Base-by-base conservation (phyloP, 2,797 vertebrate genomes). In the Fistularia tabacaria region DNA sequence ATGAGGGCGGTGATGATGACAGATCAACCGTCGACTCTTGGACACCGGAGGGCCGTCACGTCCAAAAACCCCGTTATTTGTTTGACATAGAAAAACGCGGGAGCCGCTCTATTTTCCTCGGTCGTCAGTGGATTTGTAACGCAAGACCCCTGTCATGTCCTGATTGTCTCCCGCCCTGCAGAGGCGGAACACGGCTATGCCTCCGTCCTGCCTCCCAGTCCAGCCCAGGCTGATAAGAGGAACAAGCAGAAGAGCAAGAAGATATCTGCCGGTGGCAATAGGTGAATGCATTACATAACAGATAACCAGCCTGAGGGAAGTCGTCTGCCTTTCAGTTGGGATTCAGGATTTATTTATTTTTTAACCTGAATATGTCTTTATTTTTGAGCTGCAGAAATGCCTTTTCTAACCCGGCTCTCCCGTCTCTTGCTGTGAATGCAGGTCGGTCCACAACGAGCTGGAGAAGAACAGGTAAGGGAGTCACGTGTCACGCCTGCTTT, bases 181-280 rank as follows among this genome's bases (percentile, higher is more conserved):
- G 95, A 94, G 73, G 94, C 94, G 3, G 96, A 98, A 72, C 95
- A 98, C 55, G 95, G 95, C 0, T 98, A 98, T 38, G 96, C 96
- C 11, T 95, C 94, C 3, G 72, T 91, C 11, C 85, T 82, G 53
- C 94, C 92, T 10, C 85, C 88, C 65, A 88, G 84, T 36, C 81
- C 89, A 38, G 81, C 70, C 14, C 68, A 74, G 0, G 77, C 85
- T 7, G 85, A 87, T 36, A 87, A 90, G 75, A 88, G 83, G 57
- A 92, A 69, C 78, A 91, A 90, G 69, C 89, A 85, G 52, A 93
- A 90, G 69, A 77, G 59, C 71, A 92, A 89, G 63, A 92, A 88
- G 59, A 80, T 88, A 45, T 80, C 79, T 53, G 85, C 77, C 41
- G 90, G 90, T 66, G 91, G 80, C 66, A 90, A 88, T 83, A 91